Base-by-base conservation (phyloP, 2,797 vertebrate species). In the Echeneis naucrates region DNA sequence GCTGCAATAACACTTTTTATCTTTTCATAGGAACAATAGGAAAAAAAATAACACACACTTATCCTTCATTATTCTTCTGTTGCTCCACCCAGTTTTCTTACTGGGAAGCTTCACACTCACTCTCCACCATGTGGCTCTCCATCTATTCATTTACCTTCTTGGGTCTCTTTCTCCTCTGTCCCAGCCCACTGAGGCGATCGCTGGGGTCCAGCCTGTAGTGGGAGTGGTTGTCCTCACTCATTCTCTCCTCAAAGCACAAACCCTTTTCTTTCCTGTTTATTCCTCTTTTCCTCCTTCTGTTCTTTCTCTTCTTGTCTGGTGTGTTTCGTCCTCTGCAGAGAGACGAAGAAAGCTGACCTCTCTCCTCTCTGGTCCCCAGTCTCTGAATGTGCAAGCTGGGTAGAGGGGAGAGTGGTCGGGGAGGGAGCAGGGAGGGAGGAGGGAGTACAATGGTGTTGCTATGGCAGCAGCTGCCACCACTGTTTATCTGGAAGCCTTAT, bases 401-500 rank as follows among this genome's bases (percentile, higher is more conserved):
- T 71, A 62, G 87, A 89, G 87, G 85, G 82, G 92, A 79, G 89
- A 50, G 62, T 32, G 52, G 47, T 61, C 38, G 69, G 68, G 69
- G 76, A 81, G 86, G 72, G 83, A 61, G 64, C 3, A 30, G 76
- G 82, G 55, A 24, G 24, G 62, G 60, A 47, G 80, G 92, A 87
- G 89, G 76, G 82, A 80, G 93, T 89, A 93, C 89, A 92, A 95
- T 92, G 89, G 87, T 87, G 96, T 97, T 96, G 91, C 95, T 90
- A 96, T 96, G 95, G 95, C 76, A 96, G 95, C 96, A 94, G 93
- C 95, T 95, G 95, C 95, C 95, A 95, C 94, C 94, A 96, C 90
- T 95, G 95, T 96, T 96, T 95, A 96, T 96, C 92, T 92, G 93
- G 90, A 93, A 92, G 92, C 88, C 88, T 91, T 72, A 87, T 86